Evolutionary conservation across 2,888 invertebrate species (phyloP).

Genomic region (Ennomos fuscantarius): DNA sequence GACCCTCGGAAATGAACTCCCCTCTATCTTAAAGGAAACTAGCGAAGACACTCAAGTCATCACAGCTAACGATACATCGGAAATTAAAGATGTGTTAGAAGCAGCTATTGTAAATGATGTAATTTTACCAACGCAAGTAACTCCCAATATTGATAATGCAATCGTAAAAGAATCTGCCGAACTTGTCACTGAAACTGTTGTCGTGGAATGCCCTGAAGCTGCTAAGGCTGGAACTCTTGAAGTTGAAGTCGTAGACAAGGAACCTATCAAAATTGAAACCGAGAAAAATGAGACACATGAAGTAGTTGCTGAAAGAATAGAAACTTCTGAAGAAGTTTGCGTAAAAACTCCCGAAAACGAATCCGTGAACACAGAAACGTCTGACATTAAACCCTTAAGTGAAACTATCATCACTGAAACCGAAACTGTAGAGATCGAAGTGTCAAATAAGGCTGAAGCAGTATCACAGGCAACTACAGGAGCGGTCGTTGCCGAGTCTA

Average conservation of each 20-base stretch:
- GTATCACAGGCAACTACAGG: constrained; percentile 8
- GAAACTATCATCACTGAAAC: constrained; percentile 5
- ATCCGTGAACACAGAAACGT: constrained; percentile 13
- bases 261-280: constrained; percentile 9
- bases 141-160: constrained; percentile 4
- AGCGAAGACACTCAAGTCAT: constrained; percentile 36
- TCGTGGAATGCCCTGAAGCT: constrained; percentile 1
- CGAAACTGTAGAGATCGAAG: constrained; percentile 4
- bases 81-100: constrained; percentile 13
- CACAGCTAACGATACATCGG: constrained; percentile 10
- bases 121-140: constrained; percentile 2
- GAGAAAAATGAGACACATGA: constrained; percentile 16
- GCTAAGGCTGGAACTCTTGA: not conserved
- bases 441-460: constrained; percentile 14
- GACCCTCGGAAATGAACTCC: constrained; percentile 43
- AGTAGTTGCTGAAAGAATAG: constrained; percentile 23
- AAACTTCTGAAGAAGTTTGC: constrained; percentile 23
- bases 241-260: not conserved
- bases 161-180: constrained; percentile 1
- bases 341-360: constrained; percentile 13
- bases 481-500: constrained; percentile 1
- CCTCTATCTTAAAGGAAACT: constrained; percentile 47
- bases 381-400: constrained; percentile 3
- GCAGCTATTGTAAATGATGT: constrained; percentile 4
- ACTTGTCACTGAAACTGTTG: constrained; percentile 3